These are phyloP conservation scores for Platygyra sinensis DNA, from an alignment of 64 coral and sea anemone genomes.

Conservation along the genomic window DNA sequence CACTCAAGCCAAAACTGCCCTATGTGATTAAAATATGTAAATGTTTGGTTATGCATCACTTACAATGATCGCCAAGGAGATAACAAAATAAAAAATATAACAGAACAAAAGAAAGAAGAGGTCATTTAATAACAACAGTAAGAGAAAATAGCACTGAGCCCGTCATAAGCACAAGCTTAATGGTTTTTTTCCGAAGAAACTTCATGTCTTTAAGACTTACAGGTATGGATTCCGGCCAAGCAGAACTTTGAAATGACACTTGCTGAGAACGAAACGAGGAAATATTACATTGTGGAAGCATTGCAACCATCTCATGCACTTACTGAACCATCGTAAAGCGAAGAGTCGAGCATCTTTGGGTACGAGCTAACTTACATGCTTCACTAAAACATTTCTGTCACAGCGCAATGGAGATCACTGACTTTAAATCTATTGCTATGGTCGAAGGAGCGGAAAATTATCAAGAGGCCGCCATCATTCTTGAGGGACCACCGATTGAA, in stretches of 20 bases:
- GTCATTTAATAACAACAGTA: neutral
- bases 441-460: conserved; percentile 51
- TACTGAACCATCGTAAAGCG: neutral
- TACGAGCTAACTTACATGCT: neutral
- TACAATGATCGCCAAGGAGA: neutral
- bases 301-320: too few relatives aligned
- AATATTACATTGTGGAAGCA: too few relatives aligned
- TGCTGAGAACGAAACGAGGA: too few relatives aligned
- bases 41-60: neutral
- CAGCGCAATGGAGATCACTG: conserved; percentile 47
- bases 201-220: too few relatives aligned
- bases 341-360: neutral
- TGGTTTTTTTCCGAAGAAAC: neutral
- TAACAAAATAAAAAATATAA: neutral
- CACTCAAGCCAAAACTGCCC: neutral
- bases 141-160: neutral
- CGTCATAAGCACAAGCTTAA: too few relatives aligned
- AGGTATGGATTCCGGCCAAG: too few relatives aligned
- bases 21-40: neutral
- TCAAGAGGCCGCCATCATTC: conserved; percentile 62
- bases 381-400: neutral
- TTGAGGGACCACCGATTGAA: conserved; percentile 72
- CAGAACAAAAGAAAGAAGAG: neutral
- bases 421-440: conserved; percentile 51
- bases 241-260: too few relatives aligned